Evolutionary conservation across 35 echinoderm and acorn worm genomes (phyloP).

Genomic region (Lytechinus pictus): DNA sequence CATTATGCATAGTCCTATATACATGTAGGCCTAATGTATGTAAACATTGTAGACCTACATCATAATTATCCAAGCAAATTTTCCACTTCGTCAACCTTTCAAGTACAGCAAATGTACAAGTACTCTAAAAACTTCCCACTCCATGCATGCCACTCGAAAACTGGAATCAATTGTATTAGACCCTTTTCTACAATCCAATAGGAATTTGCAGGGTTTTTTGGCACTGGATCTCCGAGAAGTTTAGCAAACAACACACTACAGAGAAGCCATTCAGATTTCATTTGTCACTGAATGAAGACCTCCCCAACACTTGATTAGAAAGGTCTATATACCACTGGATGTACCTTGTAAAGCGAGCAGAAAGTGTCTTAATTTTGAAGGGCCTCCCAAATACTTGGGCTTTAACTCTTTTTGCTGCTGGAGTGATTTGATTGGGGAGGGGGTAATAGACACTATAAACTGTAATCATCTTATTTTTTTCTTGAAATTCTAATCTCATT

Average conservation of each 20-base stretch:
- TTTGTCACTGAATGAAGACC: not conserved
- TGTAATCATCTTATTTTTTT: no score
- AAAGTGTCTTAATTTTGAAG: not conserved
- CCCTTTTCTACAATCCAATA: not conserved
- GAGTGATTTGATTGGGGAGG: no score
- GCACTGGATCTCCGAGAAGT: not conserved
- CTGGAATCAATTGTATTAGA: not conserved
- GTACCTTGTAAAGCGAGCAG: not conserved
- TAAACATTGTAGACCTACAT: not conserved
- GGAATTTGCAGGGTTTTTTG: not conserved
- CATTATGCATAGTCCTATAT: no score
- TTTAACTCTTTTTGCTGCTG: not conserved
- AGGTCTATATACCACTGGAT: not conserved
- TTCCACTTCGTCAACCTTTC: not conserved
- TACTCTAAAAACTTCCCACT: not conserved
- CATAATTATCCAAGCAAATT: not conserved
- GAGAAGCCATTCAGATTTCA: not conserved
- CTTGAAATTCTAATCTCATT: no score
- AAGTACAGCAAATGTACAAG: not conserved
- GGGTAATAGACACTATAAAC: no score
- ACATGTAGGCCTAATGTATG: no score
- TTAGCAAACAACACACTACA: not conserved
- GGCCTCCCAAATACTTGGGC: not conserved
- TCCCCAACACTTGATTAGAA: not conserved
- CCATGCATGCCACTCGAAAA: not conserved